Evolutionary conservation across 2,113 vertebrate genomes (phyloP).

Genomic region (Barnardius zonarius): DNA sequence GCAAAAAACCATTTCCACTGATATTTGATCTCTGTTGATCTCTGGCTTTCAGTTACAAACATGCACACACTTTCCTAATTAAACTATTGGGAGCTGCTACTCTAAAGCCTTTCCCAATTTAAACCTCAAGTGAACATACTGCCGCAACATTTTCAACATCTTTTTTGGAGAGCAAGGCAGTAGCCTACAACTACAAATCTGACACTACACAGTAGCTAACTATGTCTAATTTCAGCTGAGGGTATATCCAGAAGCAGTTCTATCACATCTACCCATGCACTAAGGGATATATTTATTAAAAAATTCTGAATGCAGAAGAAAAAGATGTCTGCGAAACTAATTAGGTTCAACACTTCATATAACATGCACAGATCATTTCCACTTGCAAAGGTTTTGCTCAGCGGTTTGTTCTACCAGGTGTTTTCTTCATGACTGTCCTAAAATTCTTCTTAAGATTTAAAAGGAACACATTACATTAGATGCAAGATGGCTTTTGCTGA

Average conservation of each 20-base stretch:
- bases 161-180: not conserved
- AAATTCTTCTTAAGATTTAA: not conserved
- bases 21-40: not conserved
- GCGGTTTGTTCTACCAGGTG: not conserved
- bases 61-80: not conserved
- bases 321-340: not conserved
- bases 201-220: not conserved
- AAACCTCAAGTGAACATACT: not conserved
- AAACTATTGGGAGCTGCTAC: not conserved
- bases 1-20: not conserved
- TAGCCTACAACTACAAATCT: not conserved
- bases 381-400: not conserved
- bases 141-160: not conserved
- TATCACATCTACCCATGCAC: too few species aligned
- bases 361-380: not conserved
- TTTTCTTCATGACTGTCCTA: not conserved
- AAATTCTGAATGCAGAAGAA: not conserved
- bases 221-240: not conserved
- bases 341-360: not conserved
- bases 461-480: not conserved
- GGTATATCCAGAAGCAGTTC: not conserved
- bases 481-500: not conserved
- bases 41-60: not conserved
- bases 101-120: not conserved
- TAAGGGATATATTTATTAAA: not conserved